Evolutionary conservation across 2,113 vertebrate species (phyloP).

Genomic region (Pao palembangensis): DNA sequence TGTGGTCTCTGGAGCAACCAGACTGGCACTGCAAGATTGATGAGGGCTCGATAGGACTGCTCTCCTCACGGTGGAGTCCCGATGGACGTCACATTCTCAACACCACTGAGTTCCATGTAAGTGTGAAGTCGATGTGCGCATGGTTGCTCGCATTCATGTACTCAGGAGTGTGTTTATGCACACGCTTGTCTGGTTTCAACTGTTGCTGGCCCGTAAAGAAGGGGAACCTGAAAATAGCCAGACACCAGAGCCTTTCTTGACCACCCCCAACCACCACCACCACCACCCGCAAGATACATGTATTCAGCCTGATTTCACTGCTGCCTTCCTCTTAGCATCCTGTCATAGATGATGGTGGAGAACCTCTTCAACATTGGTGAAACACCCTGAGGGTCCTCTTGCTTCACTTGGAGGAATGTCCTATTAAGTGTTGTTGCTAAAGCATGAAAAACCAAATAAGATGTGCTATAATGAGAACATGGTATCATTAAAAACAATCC

Average conservation of each 20-base stretch:
- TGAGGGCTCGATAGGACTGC: slow-evolving; percentile 92
- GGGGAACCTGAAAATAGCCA: slow-evolving; percentile 77
- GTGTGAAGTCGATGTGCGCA: slow-evolving; percentile 68
- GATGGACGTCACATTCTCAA: slow-evolving; percentile 98
- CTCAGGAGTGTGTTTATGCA: slow-evolving; percentile 54
- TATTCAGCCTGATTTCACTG: slow-evolving; percentile 68
- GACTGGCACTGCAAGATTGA: slow-evolving; percentile 98
- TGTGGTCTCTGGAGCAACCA: slow-evolving; percentile 95
- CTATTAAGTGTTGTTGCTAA: slow-evolving; percentile 14
- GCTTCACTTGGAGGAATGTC: slow-evolving; percentile 1
- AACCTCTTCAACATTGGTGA: slow-evolving; percentile 41
- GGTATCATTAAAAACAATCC: background rate
- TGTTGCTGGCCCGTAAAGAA: slow-evolving; percentile 75
- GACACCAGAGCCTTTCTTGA: slow-evolving; percentile 68
- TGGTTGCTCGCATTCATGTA: slow-evolving; percentile 44
- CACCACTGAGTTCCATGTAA: slow-evolving; percentile 96
- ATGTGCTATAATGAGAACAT: background rate
- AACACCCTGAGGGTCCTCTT: slow-evolving; percentile 4
- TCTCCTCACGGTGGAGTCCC: slow-evolving; percentile 94
- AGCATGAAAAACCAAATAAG: background rate
- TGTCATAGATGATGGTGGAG: slow-evolving; percentile 61
- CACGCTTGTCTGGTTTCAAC: slow-evolving; percentile 68
- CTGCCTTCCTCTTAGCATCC: slow-evolving; percentile 60
- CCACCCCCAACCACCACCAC: slow-evolving; percentile 40
- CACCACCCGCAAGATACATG: slow-evolving; percentile 52